Evolutionary conservation across 2,113 vertebrate species (phyloP), one percentile per base, ranked within the genome.

Genomic region (Grammomys dolichurus): DNA sequence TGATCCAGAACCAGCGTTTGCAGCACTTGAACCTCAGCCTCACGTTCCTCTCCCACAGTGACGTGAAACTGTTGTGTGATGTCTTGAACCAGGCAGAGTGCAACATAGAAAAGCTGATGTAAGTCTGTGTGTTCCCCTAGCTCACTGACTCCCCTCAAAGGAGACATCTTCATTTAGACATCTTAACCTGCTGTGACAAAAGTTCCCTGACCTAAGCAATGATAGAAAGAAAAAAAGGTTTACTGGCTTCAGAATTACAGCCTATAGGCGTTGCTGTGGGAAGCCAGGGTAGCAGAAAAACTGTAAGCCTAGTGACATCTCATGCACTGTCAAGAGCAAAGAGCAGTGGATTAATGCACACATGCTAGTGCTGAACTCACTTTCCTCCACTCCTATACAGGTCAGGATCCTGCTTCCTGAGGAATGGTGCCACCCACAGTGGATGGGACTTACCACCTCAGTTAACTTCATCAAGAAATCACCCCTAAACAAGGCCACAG

Each of bases 1-100:
- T 96, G 24, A 31, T 2, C 3, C 14, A 72, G 1, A 95, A 73
- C 31, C n/a, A 51, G 1, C 16, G 43, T 3, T 1, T 97, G 58
- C 85, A 20, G 5, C 2, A 43, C n/a, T 4, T 94, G 77, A 54
- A 9, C 24, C 70, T 96, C 78, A 58, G 0, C 16, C 2, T 13
- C 33, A 65, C 24, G 0, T 5, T 0, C 0, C 65, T 96, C 14
- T 56, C 36, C 17, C 28, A 0, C 0, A 0, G 11, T 0, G 90
- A 89, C 0, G 36, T 91, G 11, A 16, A 3, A 33, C 0, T 65
- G 5, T 73, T 97, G 14, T 76, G 84, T 43, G 5, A 81, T 0
- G 26, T 24, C 7, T 28, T 96, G 78, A 76, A 7, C 43, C 22
- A 58, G 0, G 43, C 84, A 0, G 3, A 0, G 1, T 91, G 97